Evolutionary conservation across 2,113 vertebrate genomes (phyloP).

Genomic region (Delphinapterus leucas): DNA sequence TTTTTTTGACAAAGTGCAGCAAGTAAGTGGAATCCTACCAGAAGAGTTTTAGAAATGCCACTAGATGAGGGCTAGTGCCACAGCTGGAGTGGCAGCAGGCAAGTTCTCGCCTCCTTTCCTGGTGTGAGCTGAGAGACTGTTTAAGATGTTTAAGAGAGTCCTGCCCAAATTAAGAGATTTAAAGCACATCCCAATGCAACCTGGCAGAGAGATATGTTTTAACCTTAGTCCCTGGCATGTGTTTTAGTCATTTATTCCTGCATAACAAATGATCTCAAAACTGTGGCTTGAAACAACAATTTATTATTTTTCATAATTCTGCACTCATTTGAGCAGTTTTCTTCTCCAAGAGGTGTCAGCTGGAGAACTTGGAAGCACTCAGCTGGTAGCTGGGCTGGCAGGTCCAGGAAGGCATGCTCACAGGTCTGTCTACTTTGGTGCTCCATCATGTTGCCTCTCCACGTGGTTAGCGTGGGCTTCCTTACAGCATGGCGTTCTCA

Average conservation of each 20-base stretch:
- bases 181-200: not conserved
- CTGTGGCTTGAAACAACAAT: not conserved
- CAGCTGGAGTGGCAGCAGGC: not conserved
- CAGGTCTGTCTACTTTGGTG: no score
- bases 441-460: not conserved
- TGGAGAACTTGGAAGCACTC: not conserved
- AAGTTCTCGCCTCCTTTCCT: not conserved
- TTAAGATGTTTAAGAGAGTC: not conserved
- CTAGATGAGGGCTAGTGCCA: not conserved
- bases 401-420: not conserved
- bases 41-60: not conserved
- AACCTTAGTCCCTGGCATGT: not conserved
- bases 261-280: not conserved
- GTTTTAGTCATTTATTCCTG: not conserved
- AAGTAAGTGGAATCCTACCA: not conserved
- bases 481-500: not conserved
- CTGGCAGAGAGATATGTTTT: not conserved
- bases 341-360: not conserved
- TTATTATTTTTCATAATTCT: not conserved
- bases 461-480: not conserved
- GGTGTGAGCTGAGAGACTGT: not conserved
- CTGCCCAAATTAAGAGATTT: not conserved
- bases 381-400: not conserved
- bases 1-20: not conserved
- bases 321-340: not conserved